These are phyloP conservation scores for Morinoia aosen DNA, from an alignment of 2,888 invertebrate species.

Conservation along the genomic window DNA sequence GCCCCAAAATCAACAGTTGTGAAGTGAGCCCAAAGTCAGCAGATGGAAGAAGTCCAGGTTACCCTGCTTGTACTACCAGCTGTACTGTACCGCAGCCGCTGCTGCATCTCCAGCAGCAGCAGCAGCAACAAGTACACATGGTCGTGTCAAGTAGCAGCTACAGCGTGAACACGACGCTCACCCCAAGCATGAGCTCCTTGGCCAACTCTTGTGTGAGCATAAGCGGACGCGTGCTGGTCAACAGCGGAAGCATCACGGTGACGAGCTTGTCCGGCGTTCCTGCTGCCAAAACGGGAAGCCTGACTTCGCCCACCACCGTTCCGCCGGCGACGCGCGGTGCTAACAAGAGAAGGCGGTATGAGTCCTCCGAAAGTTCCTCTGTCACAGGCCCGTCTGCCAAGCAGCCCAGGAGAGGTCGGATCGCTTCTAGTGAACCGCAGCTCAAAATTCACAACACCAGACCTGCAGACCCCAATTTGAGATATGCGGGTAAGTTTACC, in stretches of 20 bases:
- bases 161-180: not conserved
- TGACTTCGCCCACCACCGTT: not conserved
- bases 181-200: constrained; percentile 40
- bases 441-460: constrained; percentile 36
- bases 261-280: constrained; percentile 4
- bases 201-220: constrained; percentile 25
- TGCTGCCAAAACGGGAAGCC: not conserved
- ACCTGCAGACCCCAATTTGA: constrained; percentile 7
- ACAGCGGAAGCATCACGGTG: constrained; percentile 52
- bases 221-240: constrained; percentile 28
- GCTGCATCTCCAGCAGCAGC: constrained; percentile 12
- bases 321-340: constrained; percentile 64
- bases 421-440: constrained; percentile 1
- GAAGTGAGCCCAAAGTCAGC: constrained; percentile 64
- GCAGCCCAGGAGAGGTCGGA: constrained; percentile 20
- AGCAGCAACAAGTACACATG: constrained; percentile 14
- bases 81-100: constrained; percentile 4
- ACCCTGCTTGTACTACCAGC: not conserved
- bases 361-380: constrained; percentile 82
- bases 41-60: constrained; percentile 65
- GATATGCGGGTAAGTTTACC: constrained; percentile 10
- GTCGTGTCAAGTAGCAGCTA: not conserved
- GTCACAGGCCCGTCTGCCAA: constrained; percentile 7
- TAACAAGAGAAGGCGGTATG: constrained; percentile 82
- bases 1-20: constrained; percentile 69